A percentile compares a stretch with the other conserved stretches of the same genome.
phyloP scores from a whole-genome alignment of 2,113 vertebrate genomes.

The Damaliscus lunatus region DNA sequence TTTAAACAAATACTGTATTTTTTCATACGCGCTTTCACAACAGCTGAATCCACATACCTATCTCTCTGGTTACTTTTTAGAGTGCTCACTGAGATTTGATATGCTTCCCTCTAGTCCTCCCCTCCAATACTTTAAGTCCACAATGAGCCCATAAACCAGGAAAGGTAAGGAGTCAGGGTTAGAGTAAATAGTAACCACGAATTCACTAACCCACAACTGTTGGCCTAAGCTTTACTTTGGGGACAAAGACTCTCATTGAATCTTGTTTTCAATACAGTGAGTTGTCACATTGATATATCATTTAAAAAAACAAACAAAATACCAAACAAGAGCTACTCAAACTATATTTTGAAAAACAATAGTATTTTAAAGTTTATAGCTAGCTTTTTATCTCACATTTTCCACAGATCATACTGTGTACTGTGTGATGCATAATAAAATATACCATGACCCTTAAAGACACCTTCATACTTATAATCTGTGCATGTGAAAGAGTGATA shows the following conservation, averaged over 20 bases:
- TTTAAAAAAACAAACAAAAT: not conserved
- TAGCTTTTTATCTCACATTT: not conserved
- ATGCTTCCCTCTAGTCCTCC: not conserved
- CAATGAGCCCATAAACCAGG: not conserved
- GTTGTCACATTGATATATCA: not conserved
- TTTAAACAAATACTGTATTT: slow-evolving; percentile 25
- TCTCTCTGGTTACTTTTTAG: slow-evolving; percentile 43
- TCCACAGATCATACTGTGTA: not conserved
- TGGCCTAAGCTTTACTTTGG: slow-evolving; percentile 10
- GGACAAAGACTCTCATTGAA: not conserved
- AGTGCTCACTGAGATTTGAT: slow-evolving; percentile 20
- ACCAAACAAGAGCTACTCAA: not conserved
- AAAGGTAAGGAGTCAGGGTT: not conserved
- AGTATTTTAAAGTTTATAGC: not conserved
- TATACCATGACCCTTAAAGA: not conserved
- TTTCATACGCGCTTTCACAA: not conserved
- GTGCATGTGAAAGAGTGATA: not conserved
- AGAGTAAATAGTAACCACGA: slow-evolving; percentile 49
- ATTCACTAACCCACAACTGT: not conserved
- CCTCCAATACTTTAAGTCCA: not conserved
- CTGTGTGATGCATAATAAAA: not conserved
- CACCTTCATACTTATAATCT: not conserved
- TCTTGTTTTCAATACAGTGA: not conserved
- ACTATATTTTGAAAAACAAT: not conserved
- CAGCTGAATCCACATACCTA: not conserved